Evolutionary conservation across 2,797 vertebrate species (phyloP), one percentile per base, ranked within the genome.

Genomic region (Fundulus diaphanus): DNA sequence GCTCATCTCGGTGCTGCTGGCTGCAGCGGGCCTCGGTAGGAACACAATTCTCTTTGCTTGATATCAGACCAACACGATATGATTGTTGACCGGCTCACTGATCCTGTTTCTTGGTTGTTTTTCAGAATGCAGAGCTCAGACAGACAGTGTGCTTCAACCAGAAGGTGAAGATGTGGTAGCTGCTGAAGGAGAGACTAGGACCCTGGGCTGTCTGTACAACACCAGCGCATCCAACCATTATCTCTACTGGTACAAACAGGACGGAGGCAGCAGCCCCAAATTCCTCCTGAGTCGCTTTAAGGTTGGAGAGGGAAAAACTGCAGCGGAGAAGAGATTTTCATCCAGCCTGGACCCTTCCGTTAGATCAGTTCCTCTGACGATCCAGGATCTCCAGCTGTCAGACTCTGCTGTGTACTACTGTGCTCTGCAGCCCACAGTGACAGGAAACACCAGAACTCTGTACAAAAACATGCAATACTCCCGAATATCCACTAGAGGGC

Each of bases 241-340:
- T n/a, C 73, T 83, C 9, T 70, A 13, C 79, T 86, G 81, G 73
- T 81, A 83, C 79, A 79, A 87, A 68, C 82, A 90, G 52, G 54
- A 67, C 5, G 72, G 61, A 54, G 56, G 57, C 57, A 71, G 61
- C 68, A 68, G 35, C 4, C 86, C 79, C 8, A 49, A 31, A 51
- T 77, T 82, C 69, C 74, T 85, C 11, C 66, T 83, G 42, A 79
- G 42, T 0, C 61, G 52, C 35, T 40, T 57, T 54, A 44, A 7
- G 0, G 3, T 11, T 2, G n/a, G 3, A 11, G 16, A 69, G 12
- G 63, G 77, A 8, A 80, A 73, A 11, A 78, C 52, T 16, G 2
- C 0, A 0, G 18, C 56, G 0, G n/a, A 52, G 46, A 61, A 82
- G 3, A 82, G 81, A 78, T 87, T 82, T 80, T 18, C 70, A 33